Evolutionary conservation across 2,797 vertebrate species (phyloP).

Genomic region (Anguilla marmorata): DNA sequence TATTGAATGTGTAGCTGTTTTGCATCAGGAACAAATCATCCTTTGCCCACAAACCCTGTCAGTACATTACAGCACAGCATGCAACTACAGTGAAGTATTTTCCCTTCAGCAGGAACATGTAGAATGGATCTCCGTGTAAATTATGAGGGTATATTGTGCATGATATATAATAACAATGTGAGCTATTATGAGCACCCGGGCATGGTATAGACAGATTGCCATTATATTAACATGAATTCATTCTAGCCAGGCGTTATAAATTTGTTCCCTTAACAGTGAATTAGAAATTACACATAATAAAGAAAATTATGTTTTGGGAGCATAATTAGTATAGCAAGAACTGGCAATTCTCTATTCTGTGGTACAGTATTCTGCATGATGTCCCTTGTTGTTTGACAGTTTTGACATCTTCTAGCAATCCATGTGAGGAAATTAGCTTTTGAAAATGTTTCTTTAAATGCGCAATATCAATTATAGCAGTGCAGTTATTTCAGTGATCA

Average conservation of each 20-base stretch:
- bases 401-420: background rate
- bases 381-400: background rate
- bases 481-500: background rate
- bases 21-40: background rate
- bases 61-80: background rate
- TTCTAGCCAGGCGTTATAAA: background rate
- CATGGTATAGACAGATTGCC: background rate
- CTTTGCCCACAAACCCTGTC: background rate
- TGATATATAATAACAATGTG: background rate
- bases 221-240: background rate
- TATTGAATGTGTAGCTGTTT: background rate
- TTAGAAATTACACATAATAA: background rate
- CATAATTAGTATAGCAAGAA: background rate
- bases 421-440: background rate
- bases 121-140: background rate
- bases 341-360: background rate
- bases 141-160: background rate
- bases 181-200: background rate
- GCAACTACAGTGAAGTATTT: background rate
- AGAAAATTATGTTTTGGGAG: background rate
- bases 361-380: background rate
- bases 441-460: background rate
- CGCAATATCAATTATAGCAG: background rate
- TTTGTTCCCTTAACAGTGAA: background rate
- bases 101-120: background rate